Conservation (phyloP, 2,888 invertebrate genomes). For the Aplocera efformata region DNA sequence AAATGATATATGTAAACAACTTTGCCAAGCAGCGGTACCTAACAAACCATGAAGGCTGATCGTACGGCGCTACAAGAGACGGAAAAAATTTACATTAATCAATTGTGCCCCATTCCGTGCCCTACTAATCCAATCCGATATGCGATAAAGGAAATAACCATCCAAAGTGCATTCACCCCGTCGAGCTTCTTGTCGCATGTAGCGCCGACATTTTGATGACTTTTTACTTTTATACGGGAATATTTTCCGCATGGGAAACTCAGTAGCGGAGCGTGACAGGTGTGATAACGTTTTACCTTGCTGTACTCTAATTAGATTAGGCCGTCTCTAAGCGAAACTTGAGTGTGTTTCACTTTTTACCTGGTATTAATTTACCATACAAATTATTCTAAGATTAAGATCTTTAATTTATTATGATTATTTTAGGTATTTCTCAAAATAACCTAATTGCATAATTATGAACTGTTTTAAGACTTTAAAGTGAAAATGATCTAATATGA, state of each 20-base stretch:
- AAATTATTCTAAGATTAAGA: too few species aligned
- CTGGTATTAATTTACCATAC: slow-evolving; percentile 7
- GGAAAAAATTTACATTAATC: slow-evolving; percentile 59
- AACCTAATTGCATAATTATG: too few species aligned
- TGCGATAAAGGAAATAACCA: slow-evolving; percentile 33
- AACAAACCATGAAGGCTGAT: slow-evolving; percentile 4
- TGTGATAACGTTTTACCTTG: slow-evolving; percentile 55
- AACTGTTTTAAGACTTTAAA: too few species aligned
- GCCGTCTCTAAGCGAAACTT: slow-evolving; percentile 38
- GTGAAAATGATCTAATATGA: too few species aligned
- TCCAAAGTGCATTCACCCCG: slow-evolving; percentile 45
- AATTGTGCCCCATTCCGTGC: slow-evolving; percentile 50
- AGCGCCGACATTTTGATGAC: slow-evolving; percentile 41
- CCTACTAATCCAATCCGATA: slow-evolving; percentile 39
- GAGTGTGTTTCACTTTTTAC: slow-evolving; percentile 35
- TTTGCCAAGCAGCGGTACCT: slow-evolving; percentile 1
- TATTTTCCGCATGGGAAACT: slow-evolving; percentile 57
- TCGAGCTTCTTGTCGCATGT: slow-evolving; percentile 24
- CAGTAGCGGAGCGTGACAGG: slow-evolving; percentile 52
- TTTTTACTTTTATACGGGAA: slow-evolving; percentile 46
- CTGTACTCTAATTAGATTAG: slow-evolving; percentile 60
- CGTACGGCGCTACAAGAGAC: slow-evolving; percentile 18
- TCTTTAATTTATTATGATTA: too few species aligned
- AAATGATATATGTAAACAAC: slow-evolving; percentile 49
- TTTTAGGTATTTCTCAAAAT: too few species aligned